Evolutionary conservation across 2,113 vertebrate species (phyloP), one percentile per base, ranked within the genome.

Genomic region (Typhlomys cinereus): DNA sequence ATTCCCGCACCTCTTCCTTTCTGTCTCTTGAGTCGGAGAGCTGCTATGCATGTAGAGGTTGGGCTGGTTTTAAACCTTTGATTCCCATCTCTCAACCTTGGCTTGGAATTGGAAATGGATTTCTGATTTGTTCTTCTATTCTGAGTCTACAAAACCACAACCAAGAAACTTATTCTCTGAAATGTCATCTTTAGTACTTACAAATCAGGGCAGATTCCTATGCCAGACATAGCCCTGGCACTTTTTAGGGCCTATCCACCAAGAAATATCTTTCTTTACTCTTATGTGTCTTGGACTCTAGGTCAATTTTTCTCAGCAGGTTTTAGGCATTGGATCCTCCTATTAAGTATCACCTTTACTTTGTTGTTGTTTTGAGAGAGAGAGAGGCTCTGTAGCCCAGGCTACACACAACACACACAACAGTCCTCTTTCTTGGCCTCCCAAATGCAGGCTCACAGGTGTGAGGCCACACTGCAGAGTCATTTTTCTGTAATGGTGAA

Each of bases 401-500:
- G 39, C 17, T 62, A 44, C 11, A 5, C 39, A n/a, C 64, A 59
- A 81, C n/a, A 18, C 25, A 46, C 59, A 81, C 4, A 34, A 29
- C n/a, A 64, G 41, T 48, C 27, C 29, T 48, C 31, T 7, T 31
- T 61, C 79, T 46, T 10, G 23, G 29, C 29, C 20, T n/a, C 29
- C 29, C 3, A 46, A 13, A 62, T 34, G 29, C 18, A 17, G 59
- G 39, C 21, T 62, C 34, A 39, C 46, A 62, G 11, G 14, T 41
- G 46, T 34, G 29, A 31, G 29, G 5, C 1, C 6, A 34, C 7
- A 15, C 39, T 29, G 20, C 13, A 6, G 46, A 0, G 2, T 23
- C 13, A n/a, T 81, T 64, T 34, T 92, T 89, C 2, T 82, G 84
- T 90, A 52, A 69, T 66, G 44, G 3, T 74, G 7, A 57, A 3